Conservation (phyloP, 1,140 invertebrate genomes). For the Eueides isabella region DNA sequence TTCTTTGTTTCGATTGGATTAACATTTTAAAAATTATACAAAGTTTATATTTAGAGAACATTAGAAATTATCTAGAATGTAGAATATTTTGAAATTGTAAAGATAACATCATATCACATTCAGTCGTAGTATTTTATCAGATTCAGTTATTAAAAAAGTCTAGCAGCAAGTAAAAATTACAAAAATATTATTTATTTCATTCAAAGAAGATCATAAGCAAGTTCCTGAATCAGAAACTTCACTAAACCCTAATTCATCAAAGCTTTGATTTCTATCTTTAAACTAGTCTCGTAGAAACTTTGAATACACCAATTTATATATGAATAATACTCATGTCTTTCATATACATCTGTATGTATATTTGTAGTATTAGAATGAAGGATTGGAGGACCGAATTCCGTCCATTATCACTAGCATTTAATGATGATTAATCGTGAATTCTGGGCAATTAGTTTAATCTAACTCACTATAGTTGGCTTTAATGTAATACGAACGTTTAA, state of each 20-base stretch:
- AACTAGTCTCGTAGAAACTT: not conserved
- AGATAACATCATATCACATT: no score
- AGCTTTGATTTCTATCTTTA: not conserved
- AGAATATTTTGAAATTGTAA: not conserved
- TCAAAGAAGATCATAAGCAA: no score
- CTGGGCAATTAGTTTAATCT: slow-evolving; percentile 13
- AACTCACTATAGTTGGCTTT: not conserved
- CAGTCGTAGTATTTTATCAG: no score
- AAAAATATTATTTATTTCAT: no score
- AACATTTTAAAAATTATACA: not conserved
- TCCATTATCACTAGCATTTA: slow-evolving; percentile 14
- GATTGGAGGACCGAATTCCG: not conserved
- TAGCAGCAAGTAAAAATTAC: no score
- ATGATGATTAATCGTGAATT: slow-evolving; percentile 14
- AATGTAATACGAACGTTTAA: not conserved
- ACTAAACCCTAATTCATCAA: no score
- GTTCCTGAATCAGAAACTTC: no score
- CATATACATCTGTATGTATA: not conserved
- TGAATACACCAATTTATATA: not conserved
- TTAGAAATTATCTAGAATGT: no score
- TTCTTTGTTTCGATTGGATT: no score
- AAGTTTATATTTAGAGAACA: not conserved
- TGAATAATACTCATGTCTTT: not conserved
- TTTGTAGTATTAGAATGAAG: not conserved
- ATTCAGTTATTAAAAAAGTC: no score